These are phyloP conservation scores for Thunnus thynnus DNA, from an alignment of 2,113 vertebrate genomes.

Conservation along the genomic window DNA sequence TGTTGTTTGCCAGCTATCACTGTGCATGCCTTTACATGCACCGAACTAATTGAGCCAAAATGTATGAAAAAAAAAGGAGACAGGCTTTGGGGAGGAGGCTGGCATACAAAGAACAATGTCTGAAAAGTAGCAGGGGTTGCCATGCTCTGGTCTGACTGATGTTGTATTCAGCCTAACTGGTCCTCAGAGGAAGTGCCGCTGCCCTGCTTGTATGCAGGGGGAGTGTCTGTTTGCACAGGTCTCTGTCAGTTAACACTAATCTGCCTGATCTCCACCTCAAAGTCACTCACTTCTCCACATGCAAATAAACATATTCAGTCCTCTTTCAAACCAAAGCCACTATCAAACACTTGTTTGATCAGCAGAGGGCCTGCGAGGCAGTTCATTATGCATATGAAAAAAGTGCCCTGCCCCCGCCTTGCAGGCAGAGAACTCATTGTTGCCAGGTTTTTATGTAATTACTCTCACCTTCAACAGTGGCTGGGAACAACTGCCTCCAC, in stretches of 20 bases:
- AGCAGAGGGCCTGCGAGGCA: conserved; percentile 67
- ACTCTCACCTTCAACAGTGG: conserved; percentile 77
- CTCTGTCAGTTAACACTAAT: conserved; percentile 79
- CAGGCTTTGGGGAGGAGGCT: conserved; percentile 29
- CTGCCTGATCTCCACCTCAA: conserved; percentile 83
- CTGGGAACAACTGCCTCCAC: conserved; percentile 52
- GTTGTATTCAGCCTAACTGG: conserved; percentile 50
- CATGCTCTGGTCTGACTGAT: conserved; percentile 45
- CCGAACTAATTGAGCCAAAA: conserved; percentile 31
- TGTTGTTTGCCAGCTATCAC: conserved; percentile 27
- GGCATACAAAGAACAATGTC: conserved; percentile 40
- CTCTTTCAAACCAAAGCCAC: conserved; percentile 76
- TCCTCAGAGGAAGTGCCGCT: conserved; percentile 67
- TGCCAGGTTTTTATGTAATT: conserved; percentile 79
- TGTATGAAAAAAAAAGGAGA: background rate
- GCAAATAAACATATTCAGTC: conserved; percentile 81
- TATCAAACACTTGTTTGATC: conserved; percentile 84
- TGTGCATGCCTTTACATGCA: conserved; percentile 34
- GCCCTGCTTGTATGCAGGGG: conserved; percentile 64
- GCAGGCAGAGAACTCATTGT: conserved; percentile 69
- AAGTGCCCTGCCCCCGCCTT: conserved; percentile 49
- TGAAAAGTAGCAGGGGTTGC: conserved; percentile 51
- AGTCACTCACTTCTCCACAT: conserved; percentile 79
- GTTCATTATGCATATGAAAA: conserved; percentile 74
- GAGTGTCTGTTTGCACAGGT: conserved; percentile 81